Percentiles rank a stretch among this genome's conserved stretches.
Evolutionary conservation across 2,113 vertebrate genomes (phyloP).

Genomic region (Etheostoma cragini): DNA sequence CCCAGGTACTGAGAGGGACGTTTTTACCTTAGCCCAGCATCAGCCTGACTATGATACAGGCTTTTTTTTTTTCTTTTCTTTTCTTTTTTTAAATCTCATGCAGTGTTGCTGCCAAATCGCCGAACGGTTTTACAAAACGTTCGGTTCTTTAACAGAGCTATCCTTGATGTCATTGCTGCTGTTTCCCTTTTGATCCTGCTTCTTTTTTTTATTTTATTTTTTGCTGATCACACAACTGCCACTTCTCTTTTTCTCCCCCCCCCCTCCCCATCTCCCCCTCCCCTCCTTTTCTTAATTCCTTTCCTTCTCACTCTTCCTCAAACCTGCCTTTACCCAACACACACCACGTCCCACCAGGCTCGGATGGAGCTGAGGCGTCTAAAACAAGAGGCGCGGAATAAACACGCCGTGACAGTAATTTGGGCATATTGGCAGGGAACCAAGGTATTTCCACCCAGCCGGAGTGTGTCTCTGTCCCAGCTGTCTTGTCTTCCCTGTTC

Average conservation of each 20-base stretch:
- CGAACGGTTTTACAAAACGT: constrained; percentile 19
- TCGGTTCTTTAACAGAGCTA: constrained; percentile 39
- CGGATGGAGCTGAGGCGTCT: constrained; percentile 95
- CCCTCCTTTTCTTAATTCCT: constrained; percentile 11
- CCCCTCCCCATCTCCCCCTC: no score
- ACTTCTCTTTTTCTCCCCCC: constrained; percentile 13
- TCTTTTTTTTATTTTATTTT: constrained; percentile 41
- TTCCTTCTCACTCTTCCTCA: constrained; percentile 48
- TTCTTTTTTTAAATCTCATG: not conserved
- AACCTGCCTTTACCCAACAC: constrained; percentile 75
- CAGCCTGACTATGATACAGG: constrained; percentile 6
- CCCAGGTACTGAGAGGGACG: constrained; percentile 86
- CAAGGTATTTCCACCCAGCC: constrained; percentile 90
- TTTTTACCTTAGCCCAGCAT: not conserved
- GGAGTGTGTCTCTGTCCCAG: constrained; percentile 64
- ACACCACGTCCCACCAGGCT: constrained; percentile 84
- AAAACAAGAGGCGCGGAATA: constrained; percentile 96
- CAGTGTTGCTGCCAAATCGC: constrained; percentile 33
- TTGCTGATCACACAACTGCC: constrained; percentile 64
- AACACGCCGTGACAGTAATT: constrained; percentile 96
- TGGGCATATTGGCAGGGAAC: constrained; percentile 99
- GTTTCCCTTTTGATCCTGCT: constrained; percentile 47
- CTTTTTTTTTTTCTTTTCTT: constrained; percentile 8
- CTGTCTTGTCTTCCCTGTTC: constrained; percentile 54
- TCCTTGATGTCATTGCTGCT: constrained; percentile 45